These are phyloP conservation scores for Drosophila phalerata DNA, from an alignment of 2,888 invertebrate species.

Conservation along the genomic window DNA sequence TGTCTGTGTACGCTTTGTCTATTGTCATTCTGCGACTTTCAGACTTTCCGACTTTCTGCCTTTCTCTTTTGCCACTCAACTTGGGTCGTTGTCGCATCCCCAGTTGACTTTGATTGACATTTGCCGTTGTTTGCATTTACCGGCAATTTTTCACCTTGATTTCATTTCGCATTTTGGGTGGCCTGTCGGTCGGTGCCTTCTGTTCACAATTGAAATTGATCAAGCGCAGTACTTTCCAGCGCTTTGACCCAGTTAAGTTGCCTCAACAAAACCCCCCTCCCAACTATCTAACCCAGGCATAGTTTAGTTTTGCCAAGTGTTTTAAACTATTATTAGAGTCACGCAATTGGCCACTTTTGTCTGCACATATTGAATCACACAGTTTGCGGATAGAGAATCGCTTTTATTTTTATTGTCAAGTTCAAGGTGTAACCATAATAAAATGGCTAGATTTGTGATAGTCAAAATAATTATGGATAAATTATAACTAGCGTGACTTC, in stretches of 20 bases:
- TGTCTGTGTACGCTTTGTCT: conserved; percentile 19
- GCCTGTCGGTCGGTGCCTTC: conserved; percentile 21
- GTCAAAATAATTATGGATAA: too few species aligned
- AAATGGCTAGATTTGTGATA: conserved; percentile 3
- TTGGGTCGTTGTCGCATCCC: conserved; percentile 56
- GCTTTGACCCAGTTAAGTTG: conserved; percentile 55
- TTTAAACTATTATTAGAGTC: conserved; percentile 52
- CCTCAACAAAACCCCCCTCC: background rate
- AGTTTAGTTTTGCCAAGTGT: conserved; percentile 34
- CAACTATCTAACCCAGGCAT: conserved; percentile 14
- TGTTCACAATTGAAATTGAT: conserved; percentile 61
- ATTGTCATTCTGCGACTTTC: conserved; percentile 43
- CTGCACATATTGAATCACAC: conserved; percentile 16
- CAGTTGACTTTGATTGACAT: conserved; percentile 74
- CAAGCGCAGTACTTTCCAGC: conserved; percentile 37
- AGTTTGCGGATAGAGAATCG: conserved; percentile 4
- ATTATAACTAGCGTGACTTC: conserved; percentile 21
- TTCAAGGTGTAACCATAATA: conserved; percentile 42
- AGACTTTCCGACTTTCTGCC: conserved; percentile 40
- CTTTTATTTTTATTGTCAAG: conserved; percentile 38
- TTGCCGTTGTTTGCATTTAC: conserved; percentile 72
- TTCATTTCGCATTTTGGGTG: conserved; percentile 55
- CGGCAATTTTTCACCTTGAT: conserved; percentile 62
- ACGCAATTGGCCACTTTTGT: conserved; percentile 48
- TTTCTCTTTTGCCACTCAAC: conserved; percentile 72